Base-by-base conservation (phyloP, 2,113 vertebrate species). In the Ophiodon elongatus region DNA sequence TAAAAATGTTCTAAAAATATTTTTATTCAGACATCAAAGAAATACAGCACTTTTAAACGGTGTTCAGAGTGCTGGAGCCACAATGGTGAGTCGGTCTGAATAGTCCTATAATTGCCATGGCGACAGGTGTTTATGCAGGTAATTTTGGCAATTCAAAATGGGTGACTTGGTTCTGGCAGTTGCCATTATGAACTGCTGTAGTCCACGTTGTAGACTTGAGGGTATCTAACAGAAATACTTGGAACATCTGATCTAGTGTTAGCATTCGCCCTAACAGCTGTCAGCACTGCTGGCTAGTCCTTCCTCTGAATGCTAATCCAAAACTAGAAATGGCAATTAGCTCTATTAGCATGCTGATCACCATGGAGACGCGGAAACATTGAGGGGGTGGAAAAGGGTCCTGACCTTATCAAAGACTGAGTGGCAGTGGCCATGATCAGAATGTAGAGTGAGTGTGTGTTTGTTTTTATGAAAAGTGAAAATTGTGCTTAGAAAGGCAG, bases 381-480 rank as follows among this genome's bases (percentile, higher is more conserved):
- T 74, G 73, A 71, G 60, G 78, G 63, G 69, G 57, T 90, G 60
- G 72, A 39, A 76, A 86, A 73, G 43, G 81, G 76, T 93, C 88
- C 79, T 95, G 93, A 94, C 92, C 94, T 94, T 95, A 91, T 93
- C 92, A 92, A 65, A 85, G 60, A 37, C 63, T 57, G 76, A 73
- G 79, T 19, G 4, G 29, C 41, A 77, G 63, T 54, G 41, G 31
- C n/a, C 82, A 83, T 73, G 75, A 37, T 68, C 39, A 66, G 93
- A 94, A 94, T 94, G 88, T 62, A 76, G 64, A 93, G 27, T 25
- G 4, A 25, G 9, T 27, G 1, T 70, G 37, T 69, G 54, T 59
- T 60, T 67, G 21, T 76, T 27, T 29, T 71, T 6, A 8, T 0
- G 27, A 52, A 56, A 57, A 23, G 10, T 59, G 21, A 47, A 64